Evolutionary conservation across 2,888 invertebrate species (phyloP).

Genomic region (Orthosia incerta): DNA sequence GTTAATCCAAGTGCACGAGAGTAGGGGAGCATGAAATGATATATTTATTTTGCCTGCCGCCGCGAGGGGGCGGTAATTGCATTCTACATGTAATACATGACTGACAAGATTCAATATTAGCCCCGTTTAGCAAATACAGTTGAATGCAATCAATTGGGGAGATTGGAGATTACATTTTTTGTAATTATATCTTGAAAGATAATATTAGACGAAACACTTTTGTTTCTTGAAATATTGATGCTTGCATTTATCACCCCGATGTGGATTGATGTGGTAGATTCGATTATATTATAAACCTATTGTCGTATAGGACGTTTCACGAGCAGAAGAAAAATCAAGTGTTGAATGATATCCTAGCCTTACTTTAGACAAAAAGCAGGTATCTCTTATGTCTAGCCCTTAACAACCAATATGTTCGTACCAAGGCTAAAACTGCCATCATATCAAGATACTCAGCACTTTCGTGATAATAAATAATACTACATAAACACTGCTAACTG

Average conservation of each 20-base stretch:
- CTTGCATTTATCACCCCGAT: too few relatives aligned
- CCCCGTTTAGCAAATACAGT: slow-evolving; percentile 31
- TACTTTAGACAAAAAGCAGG: background rate
- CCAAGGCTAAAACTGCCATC: slow-evolving; percentile 6
- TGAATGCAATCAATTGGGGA: slow-evolving; percentile 24
- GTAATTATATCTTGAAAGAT: background rate
- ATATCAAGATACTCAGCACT: slow-evolving; percentile 1
- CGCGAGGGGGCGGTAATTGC: slow-evolving; percentile 66
- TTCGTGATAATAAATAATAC: slow-evolving; percentile 16
- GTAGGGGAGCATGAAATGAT: slow-evolving; percentile 60
- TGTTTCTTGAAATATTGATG: too few relatives aligned
- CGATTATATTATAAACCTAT: too few relatives aligned
- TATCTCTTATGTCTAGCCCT: background rate
- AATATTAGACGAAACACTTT: background rate
- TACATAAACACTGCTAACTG: slow-evolving; percentile 13
- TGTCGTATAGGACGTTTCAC: too few relatives aligned
- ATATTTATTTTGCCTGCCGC: slow-evolving; percentile 66
- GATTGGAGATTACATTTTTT: slow-evolving; percentile 17
- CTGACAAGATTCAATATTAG: slow-evolving; percentile 48
- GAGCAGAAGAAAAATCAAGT: too few relatives aligned
- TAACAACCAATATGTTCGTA: background rate
- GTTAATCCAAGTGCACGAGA: slow-evolving; percentile 40
- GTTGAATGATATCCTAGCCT: too few relatives aligned
- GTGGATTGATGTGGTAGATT: too few relatives aligned
- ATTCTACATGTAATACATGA: slow-evolving; percentile 69